Evolutionary conservation across 2,113 vertebrate species (phyloP), one percentile per base, ranked within the genome.

Genomic region (Periophthalmodon schlosseri): DNA sequence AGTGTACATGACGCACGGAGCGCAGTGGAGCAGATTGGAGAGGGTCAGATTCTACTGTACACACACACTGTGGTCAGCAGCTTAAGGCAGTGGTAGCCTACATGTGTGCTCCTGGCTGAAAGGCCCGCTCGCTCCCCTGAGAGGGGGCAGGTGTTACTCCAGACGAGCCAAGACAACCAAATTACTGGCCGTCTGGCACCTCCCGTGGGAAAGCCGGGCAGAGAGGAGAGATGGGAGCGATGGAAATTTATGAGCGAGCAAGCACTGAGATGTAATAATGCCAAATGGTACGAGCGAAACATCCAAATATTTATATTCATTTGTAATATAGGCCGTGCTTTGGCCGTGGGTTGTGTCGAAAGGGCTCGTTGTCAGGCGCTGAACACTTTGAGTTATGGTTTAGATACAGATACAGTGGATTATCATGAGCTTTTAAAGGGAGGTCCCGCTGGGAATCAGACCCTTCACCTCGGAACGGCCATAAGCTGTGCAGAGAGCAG

Each of bases 151-250:
- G 97, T 98, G 97, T 96, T 97, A 95, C 95, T 97, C 95, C 95
- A 98, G 96, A 96, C 96, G 95, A 98, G 96, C 95, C 96, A 97
- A 97, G 95, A 96, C 96, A 97, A 97, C 96, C 96, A 97, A 97
- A 97, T 98, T 97, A 97, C 95, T 95, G 95, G 95, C 96, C 95
- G 93, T 96, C 96, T 98, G 96, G 96, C 95, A 93, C 96, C 96
- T 97, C 96, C 96, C 95, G 93, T 94, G 94, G 95, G 92, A 90
- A 95, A 95, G 84, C 83, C 81, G 28, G 75, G 73, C 61, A 90
- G 86, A 87, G 86, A 88, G 93, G 91, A 90, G 84, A 92, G 93
- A 92, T 91, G 84, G 90, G 90, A 89, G 89, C 87, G 92, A 90
- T 93, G 94, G 93, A 94, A 92, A 92, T 91, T 91, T 90, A 92